Conservation (phyloP, 2,113 vertebrate species). For the Cyphomyrus discorhynchus region DNA sequence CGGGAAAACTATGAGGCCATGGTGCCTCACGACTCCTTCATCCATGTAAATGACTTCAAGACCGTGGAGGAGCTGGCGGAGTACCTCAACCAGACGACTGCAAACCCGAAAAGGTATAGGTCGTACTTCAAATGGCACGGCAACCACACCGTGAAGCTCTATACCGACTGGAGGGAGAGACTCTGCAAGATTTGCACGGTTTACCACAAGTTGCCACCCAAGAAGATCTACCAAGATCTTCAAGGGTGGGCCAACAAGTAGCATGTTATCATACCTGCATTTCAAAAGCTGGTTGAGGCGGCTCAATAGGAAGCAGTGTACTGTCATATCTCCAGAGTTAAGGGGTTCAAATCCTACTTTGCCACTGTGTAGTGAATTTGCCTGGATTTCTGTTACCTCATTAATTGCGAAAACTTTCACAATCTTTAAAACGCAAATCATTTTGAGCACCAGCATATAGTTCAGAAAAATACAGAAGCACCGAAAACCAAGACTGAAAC, state of each 20-base stretch:
- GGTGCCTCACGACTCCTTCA: slow-evolving; percentile 68
- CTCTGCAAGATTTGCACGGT: slow-evolving; percentile 71
- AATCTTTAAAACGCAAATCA: too few relatives aligned
- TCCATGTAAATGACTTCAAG: slow-evolving; percentile 76
- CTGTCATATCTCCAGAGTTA: not conserved
- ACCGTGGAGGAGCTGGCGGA: slow-evolving; percentile 62
- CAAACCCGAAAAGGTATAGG: slow-evolving; percentile 57
- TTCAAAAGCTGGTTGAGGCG: not conserved
- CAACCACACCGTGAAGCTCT: slow-evolving; percentile 55
- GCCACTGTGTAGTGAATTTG: not conserved
- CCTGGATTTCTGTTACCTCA: not conserved
- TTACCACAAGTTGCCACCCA: slow-evolving; percentile 48
- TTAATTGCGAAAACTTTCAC: not conserved
- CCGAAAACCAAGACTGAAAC: not conserved
- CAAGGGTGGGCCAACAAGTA: slow-evolving; percentile 54
- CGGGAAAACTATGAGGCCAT: slow-evolving; percentile 69
- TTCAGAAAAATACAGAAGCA: not conserved
- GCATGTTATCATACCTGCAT: not conserved
- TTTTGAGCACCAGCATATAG: not conserved
- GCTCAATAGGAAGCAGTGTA: not conserved
- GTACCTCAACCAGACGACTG: slow-evolving; percentile 57
- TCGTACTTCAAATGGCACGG: slow-evolving; percentile 70
- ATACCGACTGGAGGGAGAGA: slow-evolving; percentile 70
- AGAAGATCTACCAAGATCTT: slow-evolving; percentile 61
- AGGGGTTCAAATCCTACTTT: not conserved